Base-by-base conservation (phyloP, 2,797 vertebrate genomes). In the Chloroceryle inda region DNA sequence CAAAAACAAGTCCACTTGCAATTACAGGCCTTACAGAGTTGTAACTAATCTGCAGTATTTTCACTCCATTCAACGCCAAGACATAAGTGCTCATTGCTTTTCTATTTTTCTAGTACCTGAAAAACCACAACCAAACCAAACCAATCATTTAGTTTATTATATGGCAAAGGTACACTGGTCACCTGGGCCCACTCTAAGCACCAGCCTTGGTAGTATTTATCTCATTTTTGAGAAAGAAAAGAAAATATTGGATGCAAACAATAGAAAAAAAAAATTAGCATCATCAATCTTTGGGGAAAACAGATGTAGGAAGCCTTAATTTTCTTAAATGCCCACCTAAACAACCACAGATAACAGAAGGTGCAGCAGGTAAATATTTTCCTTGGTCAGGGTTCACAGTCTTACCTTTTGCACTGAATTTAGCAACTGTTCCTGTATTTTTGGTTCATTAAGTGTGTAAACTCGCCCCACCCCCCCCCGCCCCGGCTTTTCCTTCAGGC, bases 61-160 rank as follows among this genome's bases (percentile, higher is more conserved):
- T 82, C 1, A 1, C 59, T 80, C 31, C n/a, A 27, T 14, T 88
- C 56, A 87, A 16, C 22, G 52, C n/a, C 52, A 63, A 85, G 42
- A 59, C 26, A 84, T 27, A 69, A 69, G 33, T 5, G 9, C 11
- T 62, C 85, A 59, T 45, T 91, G 81, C 74, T 81, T 82, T 94
- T 90, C 72, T 45, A 2, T 45, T 91, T 97, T 84, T 91, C 27
- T 77, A 90, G 88, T 55, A 80, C 22, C 37, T 84, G 77, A 88
- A 94, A 92, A 93, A 96, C 6, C 23, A 52, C 55, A 38, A 22
- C 37, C 27, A 71, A 96, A 49, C 31, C 62, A 95, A 94, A 92
- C 61, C 18, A 92, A 85, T 89, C 20, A 84, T 86, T 94, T 88
- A 67, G 91, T 94, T 94, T 93, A 97, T 61, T 88, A 82, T 44